A percentile compares a stretch with the other conserved stretches of the same genome.
Evolutionary conservation across 64 coral and sea anemone species (phyloP).

Genomic region (Stichodactyla helianthus): DNA sequence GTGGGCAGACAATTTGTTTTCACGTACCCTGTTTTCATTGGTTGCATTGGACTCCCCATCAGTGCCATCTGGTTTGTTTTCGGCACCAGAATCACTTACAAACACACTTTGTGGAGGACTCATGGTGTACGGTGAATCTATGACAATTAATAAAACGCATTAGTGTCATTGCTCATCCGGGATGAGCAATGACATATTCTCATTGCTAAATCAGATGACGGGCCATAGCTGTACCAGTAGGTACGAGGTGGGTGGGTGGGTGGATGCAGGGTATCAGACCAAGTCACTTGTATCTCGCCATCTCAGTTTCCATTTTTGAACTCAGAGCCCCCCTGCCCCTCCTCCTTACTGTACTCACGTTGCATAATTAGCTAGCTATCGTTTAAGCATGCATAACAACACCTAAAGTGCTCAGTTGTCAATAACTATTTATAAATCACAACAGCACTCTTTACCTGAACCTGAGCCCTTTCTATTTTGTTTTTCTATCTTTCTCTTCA

Average conservation of each 20-base stretch:
- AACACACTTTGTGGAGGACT: conserved; percentile 77
- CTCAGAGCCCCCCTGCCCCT: too few species aligned
- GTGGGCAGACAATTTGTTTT: not conserved
- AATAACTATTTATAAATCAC: not conserved
- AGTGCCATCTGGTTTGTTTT: conserved; percentile 7
- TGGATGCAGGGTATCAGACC: too few species aligned
- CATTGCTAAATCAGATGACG: too few species aligned
- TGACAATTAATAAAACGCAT: not conserved
- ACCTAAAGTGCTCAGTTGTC: not conserved
- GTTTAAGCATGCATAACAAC: not conserved
- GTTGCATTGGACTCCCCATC: not conserved
- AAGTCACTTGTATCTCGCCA: too few species aligned
- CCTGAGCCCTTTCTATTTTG: not conserved
- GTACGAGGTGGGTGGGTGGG: too few species aligned
- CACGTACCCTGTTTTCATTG: conserved; percentile 10
- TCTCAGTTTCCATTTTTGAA: too few species aligned
- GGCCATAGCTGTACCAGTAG: too few species aligned
- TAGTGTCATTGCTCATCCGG: too few species aligned
- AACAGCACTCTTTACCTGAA: not conserved
- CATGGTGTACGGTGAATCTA: conserved; percentile 69
- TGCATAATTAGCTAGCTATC: not conserved
- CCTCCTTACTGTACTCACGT: too few species aligned
- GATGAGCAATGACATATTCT: too few species aligned
- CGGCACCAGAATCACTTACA: conserved; percentile 52
- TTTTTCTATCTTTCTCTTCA: conserved; percentile 40